A percentile compares a stretch with the other conserved stretches of the same genome.
Conservation (phyloP, 2,888 invertebrate genomes). For the Andrena flavipes region DNA sequence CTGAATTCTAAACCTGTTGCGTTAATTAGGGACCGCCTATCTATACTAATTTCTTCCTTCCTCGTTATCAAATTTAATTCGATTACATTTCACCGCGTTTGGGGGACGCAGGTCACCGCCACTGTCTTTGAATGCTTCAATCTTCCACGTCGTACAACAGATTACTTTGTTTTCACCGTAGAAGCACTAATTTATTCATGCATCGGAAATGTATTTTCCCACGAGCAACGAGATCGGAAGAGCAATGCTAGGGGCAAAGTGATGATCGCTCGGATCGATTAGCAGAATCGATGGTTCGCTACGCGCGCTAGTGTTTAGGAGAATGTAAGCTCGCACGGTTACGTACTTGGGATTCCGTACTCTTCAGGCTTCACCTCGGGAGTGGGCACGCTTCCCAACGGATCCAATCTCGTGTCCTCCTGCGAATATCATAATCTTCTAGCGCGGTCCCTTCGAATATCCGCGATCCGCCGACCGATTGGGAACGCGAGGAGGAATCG, state of each 20-base stretch:
- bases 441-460: constrained; percentile 18
- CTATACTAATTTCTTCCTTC: constrained; percentile 43
- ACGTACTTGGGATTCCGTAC: constrained; percentile 55
- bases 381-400: constrained; percentile 25
- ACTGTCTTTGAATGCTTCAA: not conserved
- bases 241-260: not conserved
- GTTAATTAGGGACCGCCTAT: constrained; percentile 20
- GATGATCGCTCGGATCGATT: not conserved
- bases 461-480: constrained; percentile 9
- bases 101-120: not conserved
- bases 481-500: constrained; percentile 31
- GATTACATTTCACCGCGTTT: not conserved
- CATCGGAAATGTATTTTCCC: not conserved
- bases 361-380: constrained; percentile 7
- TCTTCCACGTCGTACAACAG: not conserved
- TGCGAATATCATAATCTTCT: constrained; percentile 53
- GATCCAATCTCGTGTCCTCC: constrained; percentile 24
- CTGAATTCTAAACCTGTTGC: constrained; percentile 65
- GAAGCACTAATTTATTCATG: not conserved
- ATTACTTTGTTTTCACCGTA: not conserved
- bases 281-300: not conserved
- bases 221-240: too few species aligned
- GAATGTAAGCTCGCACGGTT: not conserved
- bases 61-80: constrained; percentile 25
- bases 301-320: not conserved